Conservation (phyloP, 2,888 invertebrate species). For the Xestia sexstrigata region DNA sequence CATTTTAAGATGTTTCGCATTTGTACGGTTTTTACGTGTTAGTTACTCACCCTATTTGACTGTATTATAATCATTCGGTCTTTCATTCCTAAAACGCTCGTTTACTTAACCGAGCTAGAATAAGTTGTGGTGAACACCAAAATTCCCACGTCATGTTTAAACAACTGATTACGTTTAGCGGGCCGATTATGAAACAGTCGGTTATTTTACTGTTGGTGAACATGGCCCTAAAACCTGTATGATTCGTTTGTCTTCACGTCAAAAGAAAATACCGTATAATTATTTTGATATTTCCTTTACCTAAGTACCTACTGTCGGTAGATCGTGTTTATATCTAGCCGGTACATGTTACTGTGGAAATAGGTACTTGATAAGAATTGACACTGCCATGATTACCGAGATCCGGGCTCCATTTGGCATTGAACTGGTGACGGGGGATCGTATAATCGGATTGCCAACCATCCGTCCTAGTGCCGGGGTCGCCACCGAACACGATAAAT, state of each 20-base stretch:
- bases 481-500: constrained; percentile 49
- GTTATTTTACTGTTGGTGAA: too few species aligned
- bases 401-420: constrained; percentile 68
- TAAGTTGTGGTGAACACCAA: too few species aligned
- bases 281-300: constrained; percentile 18
- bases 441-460: constrained; percentile 75
- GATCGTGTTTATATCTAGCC: constrained; percentile 31
- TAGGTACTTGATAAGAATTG: constrained; percentile 67
- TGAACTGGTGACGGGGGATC: constrained; percentile 71
- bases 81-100: too few species aligned
- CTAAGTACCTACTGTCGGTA: constrained; percentile 19
- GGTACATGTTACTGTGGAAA: constrained; percentile 39
- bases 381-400: constrained; percentile 72
- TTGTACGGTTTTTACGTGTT: too few species aligned
- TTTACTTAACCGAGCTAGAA: too few species aligned
- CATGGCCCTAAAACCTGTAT: constrained; percentile 8
- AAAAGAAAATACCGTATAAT: constrained; percentile 17
- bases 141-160: too few species aligned
- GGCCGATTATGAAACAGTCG: too few species aligned
- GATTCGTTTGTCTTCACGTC: not conserved
- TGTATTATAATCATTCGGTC: too few species aligned
- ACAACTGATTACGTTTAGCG: too few species aligned
- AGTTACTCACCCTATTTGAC: too few species aligned
- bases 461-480: constrained; percentile 60
- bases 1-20: too few species aligned